Conservation (phyloP, 1,140 invertebrate species). For the Aphelenchoides fujianensis region DNA sequence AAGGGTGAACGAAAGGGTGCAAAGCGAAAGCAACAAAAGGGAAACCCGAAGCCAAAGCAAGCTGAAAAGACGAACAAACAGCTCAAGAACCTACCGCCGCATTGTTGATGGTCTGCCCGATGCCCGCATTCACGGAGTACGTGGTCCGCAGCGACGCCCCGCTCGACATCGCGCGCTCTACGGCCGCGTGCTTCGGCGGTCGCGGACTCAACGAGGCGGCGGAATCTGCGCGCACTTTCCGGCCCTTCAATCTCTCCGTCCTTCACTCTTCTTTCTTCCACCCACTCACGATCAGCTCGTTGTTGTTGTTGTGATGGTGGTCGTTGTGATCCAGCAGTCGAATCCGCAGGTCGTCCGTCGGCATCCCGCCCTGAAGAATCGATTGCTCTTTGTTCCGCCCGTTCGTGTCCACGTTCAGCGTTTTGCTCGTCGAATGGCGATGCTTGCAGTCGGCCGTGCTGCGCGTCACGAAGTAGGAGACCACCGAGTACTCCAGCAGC, state of each 20-base stretch:
- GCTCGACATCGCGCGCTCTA: conserved; percentile 1
- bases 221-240: neutral
- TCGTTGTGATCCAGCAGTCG: conserved; percentile 2
- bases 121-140: conserved; percentile 21
- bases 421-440: conserved; percentile 19
- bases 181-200: neutral
- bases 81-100: conserved; percentile 29
- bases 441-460: conserved; percentile 32
- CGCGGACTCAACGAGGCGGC: conserved; percentile 1
- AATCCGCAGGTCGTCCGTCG: conserved; percentile 4
- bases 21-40: neutral
- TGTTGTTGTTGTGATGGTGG: neutral
- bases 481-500: conserved; percentile 58
- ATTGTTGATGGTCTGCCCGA: conserved; percentile 18
- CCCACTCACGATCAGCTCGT: too few species aligned
- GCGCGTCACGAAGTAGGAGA: conserved; percentile 56
- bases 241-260: too few species aligned
- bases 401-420: neutral
- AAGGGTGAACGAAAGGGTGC: neutral
- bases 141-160: neutral
- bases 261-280: too few species aligned
- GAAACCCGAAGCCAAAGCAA: neutral
- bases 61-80: neutral
- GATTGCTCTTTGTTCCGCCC: neutral
- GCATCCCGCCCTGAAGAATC: neutral